Base-by-base conservation (phyloP, 92 coral and sea anemone genomes). In the Montipora capitata region DNA sequence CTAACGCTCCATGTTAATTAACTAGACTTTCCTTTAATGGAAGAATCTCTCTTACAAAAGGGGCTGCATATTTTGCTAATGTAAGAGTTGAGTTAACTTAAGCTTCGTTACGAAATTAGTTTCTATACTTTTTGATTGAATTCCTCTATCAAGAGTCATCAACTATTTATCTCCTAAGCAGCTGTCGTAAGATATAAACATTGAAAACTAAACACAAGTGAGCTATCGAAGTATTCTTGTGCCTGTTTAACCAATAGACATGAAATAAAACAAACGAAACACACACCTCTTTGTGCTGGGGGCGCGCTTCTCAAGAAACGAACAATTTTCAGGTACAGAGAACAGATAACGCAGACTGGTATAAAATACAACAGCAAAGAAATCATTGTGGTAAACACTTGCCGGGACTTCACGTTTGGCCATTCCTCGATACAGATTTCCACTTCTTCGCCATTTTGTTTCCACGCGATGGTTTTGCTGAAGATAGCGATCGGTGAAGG, bases 371-470 rank as follows among this genome's bases (percentile, higher is more conserved):
- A 40, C 27, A 82, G 87, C 40, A 93, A 90, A 68, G 93, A 95
- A 78, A 95, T 57, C 66, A 91, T 40, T 67, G 90, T 68, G 11
- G 93, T 87, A 66, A 90, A 95, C n/a, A 79, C 69, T 83, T 90
- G 89, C 52, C 96, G 90, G 10, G 91, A 64, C 9, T 67, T 12
- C 44, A 72, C 44, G 68, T 72, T 88, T 51, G 96, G 96, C 98
- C 98, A 95, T 71, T 90, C 72, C 62, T 95, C 98, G 72, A 90
- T 76, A 87, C 98, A 95, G 77, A 77, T 45, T 43, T 79, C 57
- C 27, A 74, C 66, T 45, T 82, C 86, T 3, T 44, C 44, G 10
- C 62, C 81, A 69, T 82, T 79, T 39, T 59, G 75, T 39, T 79
- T 81, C 18, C 72, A 76, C 40, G 41, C 65, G 27, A 75, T 58